Percentiles rank a stretch among this genome's conserved stretches.
These are phyloP conservation scores for Rhinopithecus roxellana DNA, from an alignment of 2,113 vertebrate genomes.

Conservation along the genomic window DNA sequence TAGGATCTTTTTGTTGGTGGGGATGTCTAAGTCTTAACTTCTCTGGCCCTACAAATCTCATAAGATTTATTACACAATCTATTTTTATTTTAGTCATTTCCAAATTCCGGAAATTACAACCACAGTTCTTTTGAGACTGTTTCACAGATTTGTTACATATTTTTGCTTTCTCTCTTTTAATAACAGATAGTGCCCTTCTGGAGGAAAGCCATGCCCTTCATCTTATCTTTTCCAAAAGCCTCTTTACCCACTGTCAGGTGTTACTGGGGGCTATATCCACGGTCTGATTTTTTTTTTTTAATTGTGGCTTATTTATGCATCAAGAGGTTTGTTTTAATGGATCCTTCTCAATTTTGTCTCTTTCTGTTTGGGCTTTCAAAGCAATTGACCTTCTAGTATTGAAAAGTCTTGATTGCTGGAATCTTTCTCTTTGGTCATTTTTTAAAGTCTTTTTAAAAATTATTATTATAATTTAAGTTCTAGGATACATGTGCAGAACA, in stretches of 20 bases:
- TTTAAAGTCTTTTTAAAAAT: neutral
- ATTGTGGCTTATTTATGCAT: neutral
- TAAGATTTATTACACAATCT: neutral
- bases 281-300: neutral
- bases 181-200: neutral
- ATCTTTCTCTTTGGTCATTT: neutral
- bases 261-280: neutral
- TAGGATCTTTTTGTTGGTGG: neutral
- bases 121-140: neutral
- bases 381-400: neutral
- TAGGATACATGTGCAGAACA: no score
- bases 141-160: neutral
- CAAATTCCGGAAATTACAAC: conserved; percentile 5
- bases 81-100: neutral
- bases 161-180: neutral
- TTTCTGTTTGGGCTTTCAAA: neutral
- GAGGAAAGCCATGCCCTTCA: neutral
- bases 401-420: neutral
- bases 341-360: neutral
- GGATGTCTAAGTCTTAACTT: neutral
- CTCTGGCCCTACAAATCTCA: neutral
- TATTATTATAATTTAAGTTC: no score
- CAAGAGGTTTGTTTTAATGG: neutral
- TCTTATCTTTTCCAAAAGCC: neutral
- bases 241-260: neutral